phyloP scores from a whole-genome alignment of 2,797 vertebrate species.

The Manis crassicaudata region DNA sequence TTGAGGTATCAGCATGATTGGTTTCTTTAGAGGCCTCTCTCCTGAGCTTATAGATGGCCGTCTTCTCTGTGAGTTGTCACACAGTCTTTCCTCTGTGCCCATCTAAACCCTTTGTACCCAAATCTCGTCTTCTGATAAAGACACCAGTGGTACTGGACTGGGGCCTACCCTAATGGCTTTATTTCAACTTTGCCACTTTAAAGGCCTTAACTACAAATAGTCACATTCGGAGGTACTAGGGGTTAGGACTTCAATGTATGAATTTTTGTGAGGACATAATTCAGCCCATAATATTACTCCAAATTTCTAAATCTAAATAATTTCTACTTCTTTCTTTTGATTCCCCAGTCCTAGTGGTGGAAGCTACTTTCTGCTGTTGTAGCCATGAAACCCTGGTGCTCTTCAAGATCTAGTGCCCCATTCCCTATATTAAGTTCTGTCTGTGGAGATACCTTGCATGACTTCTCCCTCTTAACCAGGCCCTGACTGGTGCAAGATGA shows the following conservation, averaged over 20 bases:
- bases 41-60: neutral
- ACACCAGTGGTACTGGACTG: neutral
- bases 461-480: neutral
- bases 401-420: neutral
- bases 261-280: neutral
- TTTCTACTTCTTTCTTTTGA: neutral
- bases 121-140: neutral
- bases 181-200: neutral
- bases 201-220: neutral
- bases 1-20: neutral
- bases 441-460: neutral
- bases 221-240: neutral
- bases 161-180: neutral
- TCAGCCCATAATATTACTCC: neutral
- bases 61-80: neutral
- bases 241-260: neutral
- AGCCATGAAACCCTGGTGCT: neutral
- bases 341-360: neutral
- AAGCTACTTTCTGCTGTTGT: neutral
- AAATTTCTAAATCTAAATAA: neutral
- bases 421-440: neutral
- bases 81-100: neutral
- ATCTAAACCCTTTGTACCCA: neutral
- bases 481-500: neutral
- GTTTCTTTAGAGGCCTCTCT: neutral